These are phyloP conservation scores for Chloroceryle inda DNA, from an alignment of 2,797 vertebrate genomes.

Conservation along the genomic window DNA sequence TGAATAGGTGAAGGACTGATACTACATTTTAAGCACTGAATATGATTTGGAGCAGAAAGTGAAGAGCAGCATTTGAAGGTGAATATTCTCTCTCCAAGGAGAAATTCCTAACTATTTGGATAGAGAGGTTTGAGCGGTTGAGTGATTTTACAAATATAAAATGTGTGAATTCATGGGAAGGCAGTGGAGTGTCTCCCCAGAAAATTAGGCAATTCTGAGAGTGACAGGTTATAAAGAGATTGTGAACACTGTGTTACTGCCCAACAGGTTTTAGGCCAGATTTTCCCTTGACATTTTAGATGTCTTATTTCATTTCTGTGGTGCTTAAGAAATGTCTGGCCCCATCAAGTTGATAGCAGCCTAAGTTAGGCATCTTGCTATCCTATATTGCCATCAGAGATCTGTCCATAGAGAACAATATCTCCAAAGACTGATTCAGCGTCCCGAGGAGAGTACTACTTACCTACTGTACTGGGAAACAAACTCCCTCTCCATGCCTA, in stretches of 20 bases:
- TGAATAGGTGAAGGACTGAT: not conserved
- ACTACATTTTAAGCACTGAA: not conserved
- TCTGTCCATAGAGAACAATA: not conserved
- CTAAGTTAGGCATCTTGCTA: not conserved
- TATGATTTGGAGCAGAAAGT: not conserved
- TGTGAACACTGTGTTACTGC: not conserved
- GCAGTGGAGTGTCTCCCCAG: not conserved
- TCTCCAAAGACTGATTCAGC: not conserved
- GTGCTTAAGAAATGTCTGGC: not conserved
- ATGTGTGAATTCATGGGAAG: not conserved
- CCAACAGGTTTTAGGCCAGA: not conserved
- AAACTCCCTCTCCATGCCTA: not conserved
- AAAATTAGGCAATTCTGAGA: not conserved
- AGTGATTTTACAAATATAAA: not conserved
- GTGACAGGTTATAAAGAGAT: not conserved
- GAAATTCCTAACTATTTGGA: not conserved
- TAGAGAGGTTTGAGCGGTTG: not conserved
- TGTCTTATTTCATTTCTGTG: not conserved
- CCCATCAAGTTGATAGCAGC: not conserved
- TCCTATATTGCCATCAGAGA: not conserved
- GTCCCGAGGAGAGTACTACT: not conserved
- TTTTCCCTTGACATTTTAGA: not conserved
- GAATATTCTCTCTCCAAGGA: not conserved
- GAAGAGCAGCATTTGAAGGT: not conserved
- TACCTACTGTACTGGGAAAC: not conserved